Evolutionary conservation across 2,888 invertebrate species (phyloP).

Genomic region (Phortica magna): DNA sequence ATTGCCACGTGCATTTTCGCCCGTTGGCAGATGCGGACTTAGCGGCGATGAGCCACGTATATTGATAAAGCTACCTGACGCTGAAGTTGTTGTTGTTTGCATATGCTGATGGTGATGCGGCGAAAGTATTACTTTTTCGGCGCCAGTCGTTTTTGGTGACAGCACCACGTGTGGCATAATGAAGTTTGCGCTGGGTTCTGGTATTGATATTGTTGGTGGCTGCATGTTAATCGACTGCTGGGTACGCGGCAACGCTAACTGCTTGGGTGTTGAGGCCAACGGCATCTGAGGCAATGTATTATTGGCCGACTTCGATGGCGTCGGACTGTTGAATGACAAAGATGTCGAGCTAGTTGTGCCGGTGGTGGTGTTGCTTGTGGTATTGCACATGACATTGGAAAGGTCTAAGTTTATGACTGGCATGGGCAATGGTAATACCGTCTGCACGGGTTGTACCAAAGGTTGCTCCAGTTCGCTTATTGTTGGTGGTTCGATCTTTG

Average conservation of each 20-base stretch:
- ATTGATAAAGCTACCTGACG: constrained; percentile 58
- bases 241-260: constrained; percentile 40
- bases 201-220: constrained; percentile 84
- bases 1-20: constrained; percentile 55
- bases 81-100: constrained; percentile 48
- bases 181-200: constrained; percentile 78
- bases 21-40: constrained; percentile 71
- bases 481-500: constrained; percentile 76
- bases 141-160: constrained; percentile 71
- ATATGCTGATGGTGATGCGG: constrained; percentile 59
- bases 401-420: constrained; percentile 65
- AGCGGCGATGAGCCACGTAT: constrained; percentile 75
- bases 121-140: constrained; percentile 46
- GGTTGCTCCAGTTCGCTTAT: constrained; percentile 73
- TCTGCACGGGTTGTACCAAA: constrained; percentile 72
- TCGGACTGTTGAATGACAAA: constrained; percentile 63
- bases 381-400: constrained; percentile 56
- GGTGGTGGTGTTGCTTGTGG: constrained; percentile 43
- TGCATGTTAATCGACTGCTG: constrained; percentile 80
- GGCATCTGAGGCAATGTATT: constrained; percentile 47
- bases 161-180: constrained; percentile 72
- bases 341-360: constrained; percentile 49
- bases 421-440: constrained; percentile 63
- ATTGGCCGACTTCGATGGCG: constrained; percentile 45
- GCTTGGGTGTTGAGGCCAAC: constrained; percentile 64